These are phyloP conservation scores for Amyelois transitella DNA, from an alignment of 1,140 invertebrate genomes.

Conservation along the genomic window DNA sequence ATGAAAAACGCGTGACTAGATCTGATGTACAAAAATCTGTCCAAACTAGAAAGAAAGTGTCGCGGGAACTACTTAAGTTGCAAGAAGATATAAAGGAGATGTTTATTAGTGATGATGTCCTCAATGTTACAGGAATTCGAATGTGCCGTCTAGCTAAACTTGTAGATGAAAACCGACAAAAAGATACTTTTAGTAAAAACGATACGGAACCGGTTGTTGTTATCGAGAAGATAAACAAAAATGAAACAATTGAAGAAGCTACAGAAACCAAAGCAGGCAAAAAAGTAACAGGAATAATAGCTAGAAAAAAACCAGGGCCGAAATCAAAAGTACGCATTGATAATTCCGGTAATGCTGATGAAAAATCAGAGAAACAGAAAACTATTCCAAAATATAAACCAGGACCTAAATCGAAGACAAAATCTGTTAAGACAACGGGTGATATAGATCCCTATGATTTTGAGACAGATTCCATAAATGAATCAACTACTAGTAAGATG, in stretches of 20 bases:
- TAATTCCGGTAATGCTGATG: constrained; percentile 8
- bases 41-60: constrained; percentile 32
- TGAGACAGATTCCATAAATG: constrained; percentile 47
- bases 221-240: constrained; percentile 39
- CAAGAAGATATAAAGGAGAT: constrained; percentile 81
- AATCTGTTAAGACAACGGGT: constrained; percentile 14
- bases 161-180: constrained; percentile 35
- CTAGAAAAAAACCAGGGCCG: constrained; percentile 31
- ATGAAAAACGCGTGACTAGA: constrained; percentile 29
- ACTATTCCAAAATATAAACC: constrained; percentile 26
- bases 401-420: constrained; percentile 53
- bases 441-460: constrained; percentile 49
- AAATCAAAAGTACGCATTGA: constrained; percentile 34
- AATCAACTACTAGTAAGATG: constrained; percentile 22
- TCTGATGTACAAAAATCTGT: constrained; percentile 26
- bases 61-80: constrained; percentile 75
- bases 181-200: constrained; percentile 12
- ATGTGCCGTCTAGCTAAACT: constrained; percentile 72
- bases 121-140: constrained; percentile 70
- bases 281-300: constrained; percentile 14
- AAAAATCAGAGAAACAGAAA: constrained; percentile 14
- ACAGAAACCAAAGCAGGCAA: neutral
- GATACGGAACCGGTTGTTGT: constrained; percentile 33
- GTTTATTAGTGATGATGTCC: constrained; percentile 78
- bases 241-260: constrained; percentile 16